Evolutionary conservation across 2,113 vertebrate species (phyloP).

Genomic region (Rallus limicola): DNA sequence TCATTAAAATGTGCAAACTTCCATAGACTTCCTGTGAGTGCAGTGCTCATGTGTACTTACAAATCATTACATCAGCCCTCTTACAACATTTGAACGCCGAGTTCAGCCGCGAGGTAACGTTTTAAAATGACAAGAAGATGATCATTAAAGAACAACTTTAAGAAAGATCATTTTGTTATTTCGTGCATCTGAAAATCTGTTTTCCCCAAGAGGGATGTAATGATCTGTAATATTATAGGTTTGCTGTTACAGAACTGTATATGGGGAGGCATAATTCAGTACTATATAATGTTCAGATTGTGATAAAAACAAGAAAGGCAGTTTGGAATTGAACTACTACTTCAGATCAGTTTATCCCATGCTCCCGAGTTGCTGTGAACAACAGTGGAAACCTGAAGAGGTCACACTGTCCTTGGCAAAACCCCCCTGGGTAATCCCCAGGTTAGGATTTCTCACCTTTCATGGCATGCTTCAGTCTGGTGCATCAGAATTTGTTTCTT

Average conservation of each 20-base stretch:
- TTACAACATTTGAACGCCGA: background rate
- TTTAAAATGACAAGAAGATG: background rate
- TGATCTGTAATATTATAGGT: background rate
- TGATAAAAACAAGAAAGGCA: background rate
- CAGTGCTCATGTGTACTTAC: background rate
- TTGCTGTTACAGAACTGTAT: background rate
- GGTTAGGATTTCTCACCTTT: background rate
- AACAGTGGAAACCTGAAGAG: background rate
- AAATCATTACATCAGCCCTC: background rate
- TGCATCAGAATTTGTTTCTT: background rate
- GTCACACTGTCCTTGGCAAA: background rate
- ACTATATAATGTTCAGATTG: background rate
- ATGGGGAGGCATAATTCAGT: background rate
- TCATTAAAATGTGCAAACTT: background rate
- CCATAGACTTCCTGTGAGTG: background rate
- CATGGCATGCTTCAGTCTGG: background rate
- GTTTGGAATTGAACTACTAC: background rate
- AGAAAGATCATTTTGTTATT: background rate
- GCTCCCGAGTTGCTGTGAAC: background rate
- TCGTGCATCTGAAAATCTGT: background rate
- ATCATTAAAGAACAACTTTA: background rate
- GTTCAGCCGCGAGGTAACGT: background rate
- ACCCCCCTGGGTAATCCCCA: background rate
- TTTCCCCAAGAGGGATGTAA: background rate
- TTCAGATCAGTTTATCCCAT: background rate